Evolutionary conservation across 1,140 invertebrate genomes (phyloP), one percentile per base, ranked within the genome.

Genomic region (Heliconius hewitsoni): DNA sequence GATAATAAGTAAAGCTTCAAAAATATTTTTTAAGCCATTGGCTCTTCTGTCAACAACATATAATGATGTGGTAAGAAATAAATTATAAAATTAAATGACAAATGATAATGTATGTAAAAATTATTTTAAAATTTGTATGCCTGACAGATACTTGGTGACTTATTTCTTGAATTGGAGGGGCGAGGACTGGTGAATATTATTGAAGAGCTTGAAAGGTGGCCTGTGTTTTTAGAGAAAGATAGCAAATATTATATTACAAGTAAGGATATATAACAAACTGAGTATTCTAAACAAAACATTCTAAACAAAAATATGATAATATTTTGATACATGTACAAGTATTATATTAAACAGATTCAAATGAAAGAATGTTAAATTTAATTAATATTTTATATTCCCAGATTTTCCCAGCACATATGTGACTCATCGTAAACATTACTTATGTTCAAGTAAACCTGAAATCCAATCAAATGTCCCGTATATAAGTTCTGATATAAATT

Each of bases 181-280:
- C 80, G 81, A 80, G 81, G 81, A 23, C 30, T 82, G 8, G 73
- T 87, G 2, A 89, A 91, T 76, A 77, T 91, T 39, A 81, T 84
- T 66, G 83, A 90, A 77, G 84, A 86, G 70, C 78, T 90, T 42
- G 79, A 88, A 78, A 13, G 27, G 37, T 91, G 90, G 90, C 90
- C 89, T 66, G 82, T 87, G 8, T 90, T 90, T 80, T 75, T 90
- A n/a, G 78, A 88, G 73, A 85, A 78, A 76, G 87, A 90, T 80
- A 74, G 78, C 34, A 70, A 83, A 74, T 72, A 27, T 11, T 91
- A 88, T 73, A 76, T 91, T 42, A 72, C 84, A 79, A 89, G 90
- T 91, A 88, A 81, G 78, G 79, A 71, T 71, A 27, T 34, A 19
- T 50, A 34, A 3, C 57, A 73, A 30, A n/a, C 8, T 23, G 19